These are phyloP conservation scores for Brachionus paranguensis DNA, from an alignment of 1,140 invertebrate species.

Conservation along the genomic window DNA sequence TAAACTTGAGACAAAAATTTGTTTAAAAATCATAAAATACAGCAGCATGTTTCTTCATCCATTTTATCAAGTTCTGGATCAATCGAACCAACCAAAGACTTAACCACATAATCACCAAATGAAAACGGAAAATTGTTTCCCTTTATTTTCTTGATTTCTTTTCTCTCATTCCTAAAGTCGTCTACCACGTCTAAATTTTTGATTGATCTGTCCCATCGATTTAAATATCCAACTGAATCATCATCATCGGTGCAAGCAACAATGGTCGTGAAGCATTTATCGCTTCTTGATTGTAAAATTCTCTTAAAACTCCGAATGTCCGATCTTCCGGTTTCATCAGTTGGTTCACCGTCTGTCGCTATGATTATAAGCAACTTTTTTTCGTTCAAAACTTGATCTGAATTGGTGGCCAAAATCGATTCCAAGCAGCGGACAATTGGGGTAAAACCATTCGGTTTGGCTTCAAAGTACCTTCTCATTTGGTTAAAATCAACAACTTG, in stretches of 20 bases:
- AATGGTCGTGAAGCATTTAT: slow-evolving; percentile 6
- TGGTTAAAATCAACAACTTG: background rate
- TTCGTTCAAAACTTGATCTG: background rate
- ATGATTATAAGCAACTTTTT: slow-evolving; percentile 37
- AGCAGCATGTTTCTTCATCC: slow-evolving; percentile 24
- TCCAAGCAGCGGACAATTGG: background rate
- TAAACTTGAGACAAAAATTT: background rate
- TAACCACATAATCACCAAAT: slow-evolving; percentile 39
- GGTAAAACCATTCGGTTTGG: background rate
- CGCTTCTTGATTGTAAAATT: background rate
- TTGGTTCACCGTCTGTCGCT: slow-evolving; percentile 36
- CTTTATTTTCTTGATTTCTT: slow-evolving; percentile 1
- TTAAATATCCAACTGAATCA: slow-evolving; percentile 12
- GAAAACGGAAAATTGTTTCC: slow-evolving; percentile 21
- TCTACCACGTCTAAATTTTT: slow-evolving; percentile 36
- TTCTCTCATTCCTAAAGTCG: slow-evolving; percentile 26
- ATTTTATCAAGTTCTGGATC: slow-evolving; percentile 13
- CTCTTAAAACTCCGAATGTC: background rate
- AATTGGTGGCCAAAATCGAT: slow-evolving; percentile 16
- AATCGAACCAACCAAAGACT: slow-evolving; percentile 20
- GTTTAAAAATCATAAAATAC: background rate
- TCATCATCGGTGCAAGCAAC: slow-evolving; percentile 38
- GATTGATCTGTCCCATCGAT: slow-evolving; percentile 13
- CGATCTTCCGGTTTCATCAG: background rate
- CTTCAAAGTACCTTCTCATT: background rate